Base-by-base conservation (phyloP, 2,888 invertebrate genomes). In the Drymonia ruficornis region DNA sequence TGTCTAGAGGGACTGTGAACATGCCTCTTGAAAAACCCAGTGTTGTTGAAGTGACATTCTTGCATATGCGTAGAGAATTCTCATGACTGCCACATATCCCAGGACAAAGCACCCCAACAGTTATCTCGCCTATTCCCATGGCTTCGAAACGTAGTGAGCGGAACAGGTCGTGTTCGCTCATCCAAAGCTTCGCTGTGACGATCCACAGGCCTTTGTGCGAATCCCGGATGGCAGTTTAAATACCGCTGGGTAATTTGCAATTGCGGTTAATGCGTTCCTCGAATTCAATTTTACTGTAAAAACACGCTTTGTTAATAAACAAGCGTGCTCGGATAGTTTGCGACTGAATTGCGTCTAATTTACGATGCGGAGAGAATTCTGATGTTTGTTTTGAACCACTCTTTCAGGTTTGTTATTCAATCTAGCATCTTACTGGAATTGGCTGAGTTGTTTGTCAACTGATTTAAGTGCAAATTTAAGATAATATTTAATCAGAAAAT, bases 91-190 rank as follows among this genome's bases (percentile, higher is more conserved):
- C 13, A 7, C 36, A n/a, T n/a, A 13, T 36, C 36, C n/a, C 36
- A 36, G 36, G 36, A 36, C 36, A 36, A 36, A n/a, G n/a, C n/a
- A 36, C 36, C 36, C n/a, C n/a, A 0, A 36, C 36, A 36, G 36
- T 36, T 36, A 36, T 5, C 36, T 36, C n/a, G 13, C n/a, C n/a
- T n/a, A 61, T 81, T 86, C 85, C 80, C 86, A 86, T 83, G 85
- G 72, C 74, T 65, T 63, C 55, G 42, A 71, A 70, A 59, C 69
- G 76, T 77, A 63, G 70, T 45, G 58, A 75, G 73, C 81, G 84
- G 78, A 86, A 85, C 86, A 70, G 61, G 69, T 71, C 65, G 61
- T 58, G 60, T 70, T 75, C 73, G 77, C 76, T 76, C 67, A 70
- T 60, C 57, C 52, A 57, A 65, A 67, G 65, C 61, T 70, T 63